Evolutionary conservation across 2,797 vertebrate species (phyloP), one percentile per base, ranked within the genome.

Genomic region (Notolabrus celidotus): DNA sequence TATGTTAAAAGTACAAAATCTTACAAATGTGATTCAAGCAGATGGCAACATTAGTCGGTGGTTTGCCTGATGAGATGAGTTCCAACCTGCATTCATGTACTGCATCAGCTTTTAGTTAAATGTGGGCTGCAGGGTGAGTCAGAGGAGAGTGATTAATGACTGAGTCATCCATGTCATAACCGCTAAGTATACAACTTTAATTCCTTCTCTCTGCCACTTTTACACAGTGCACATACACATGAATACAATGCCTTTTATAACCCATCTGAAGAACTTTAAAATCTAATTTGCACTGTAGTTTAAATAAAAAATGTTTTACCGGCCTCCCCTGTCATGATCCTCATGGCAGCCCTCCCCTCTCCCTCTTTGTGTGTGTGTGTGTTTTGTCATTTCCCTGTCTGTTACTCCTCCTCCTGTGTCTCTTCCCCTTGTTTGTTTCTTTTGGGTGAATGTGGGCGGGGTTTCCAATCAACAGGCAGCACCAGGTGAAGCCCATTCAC

Each of bases 81-180:
- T 46, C 31, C 2, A 25, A 42, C 17, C 36, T 42, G 7, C 11
- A 19, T 55, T 64, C n/a, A 22, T 74, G 38, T 39, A 25, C 22
- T 22, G 20, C 19, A 52, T 12, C 23, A 31, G n/a, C 31, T 36
- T 52, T 52, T 58, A 64, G 4, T 51, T 49, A 46, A 31, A 31
- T 65, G 52, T 38, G 59, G 62, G 51, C 50, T 45, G 49, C 41
- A 15, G 5, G 12, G 46, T 89, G 84, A 84, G 58, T 82, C 75
- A 82, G 49, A 81, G 50, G 41, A 53, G 9, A 39, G 19, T 74
- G 79, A 86, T 16, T 74, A 84, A 84, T 75, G 29, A 49, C 19
- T 69, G 31, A 86, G 71, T 79, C 71, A 84, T 80, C 15, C 53
- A 5, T 66, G 49, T 45, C 29, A 36, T 2, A 31, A 43, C 25